Evolutionary conservation across 2,797 vertebrate species (phyloP), one percentile per base, ranked within the genome.

Genomic region (Falco novaeseelandiae): DNA sequence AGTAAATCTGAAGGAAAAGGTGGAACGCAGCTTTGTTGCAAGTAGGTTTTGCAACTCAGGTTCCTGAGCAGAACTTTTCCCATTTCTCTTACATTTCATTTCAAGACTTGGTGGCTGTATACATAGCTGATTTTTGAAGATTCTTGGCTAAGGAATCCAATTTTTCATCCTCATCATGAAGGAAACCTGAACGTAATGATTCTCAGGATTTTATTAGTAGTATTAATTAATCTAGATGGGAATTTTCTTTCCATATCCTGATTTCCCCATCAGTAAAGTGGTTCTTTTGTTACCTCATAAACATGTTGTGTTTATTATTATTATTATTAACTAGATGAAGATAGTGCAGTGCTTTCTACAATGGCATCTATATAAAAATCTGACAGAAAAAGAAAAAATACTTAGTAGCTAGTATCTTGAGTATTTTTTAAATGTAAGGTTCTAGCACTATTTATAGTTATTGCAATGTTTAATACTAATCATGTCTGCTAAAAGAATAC

Each of bases 21-120:
- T 20, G 8, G 9, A 82, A 76, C 1, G 1, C 26, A 0, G 1
- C 2, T 66, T 62, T 88, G 11, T 13, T 54, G 22, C 5, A 70
- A 80, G 30, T 14, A 69, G 5, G 10, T 61, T 91, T 74, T 93
- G 10, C 18, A 62, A 44, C 46, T 42, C 38, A 66, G 10, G 4
- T 10, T 81, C 51, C 22, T n/a, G 22, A 73, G 22, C 21, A 79
- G 40, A 89, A 34, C 8, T 46, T 62, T 87, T 46, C 3, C 3
- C 22, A 65, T 59, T 38, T 36, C 52, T 48, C 26, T 76, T 67
- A 8, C 7, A 18, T 48, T 82, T 79, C 0, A n/a, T 70, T 58
- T 84, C 10, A 9, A 44, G 32, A 54, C 5, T 34, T 38, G 6
- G 4, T 58, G 38, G 1, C 2, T 73, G 32, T 65, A 80, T 25